phyloP scores from a whole-genome alignment of 2,888 invertebrate genomes.

The Lepidocyrtinus sp. region DNA sequence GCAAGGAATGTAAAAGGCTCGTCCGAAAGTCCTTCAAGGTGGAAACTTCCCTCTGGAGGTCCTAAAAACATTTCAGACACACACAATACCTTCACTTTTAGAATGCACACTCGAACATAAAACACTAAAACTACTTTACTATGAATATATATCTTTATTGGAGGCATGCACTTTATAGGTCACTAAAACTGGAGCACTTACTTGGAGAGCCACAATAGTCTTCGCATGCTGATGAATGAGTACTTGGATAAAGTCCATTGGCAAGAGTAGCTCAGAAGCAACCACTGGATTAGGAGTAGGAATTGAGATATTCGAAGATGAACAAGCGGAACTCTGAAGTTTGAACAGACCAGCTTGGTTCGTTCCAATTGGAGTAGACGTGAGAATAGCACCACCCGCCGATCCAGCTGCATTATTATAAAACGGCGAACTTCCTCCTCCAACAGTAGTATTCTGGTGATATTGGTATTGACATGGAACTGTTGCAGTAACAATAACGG shows the following conservation, averaged over 20 bases:
- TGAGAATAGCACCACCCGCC: constrained; percentile 56
- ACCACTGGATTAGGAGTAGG: constrained; percentile 28
- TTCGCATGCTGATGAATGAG: constrained; percentile 70
- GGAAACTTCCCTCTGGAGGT: constrained; percentile 61
- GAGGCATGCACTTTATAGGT: not conserved
- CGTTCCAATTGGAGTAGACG: constrained; percentile 47
- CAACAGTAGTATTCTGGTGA: constrained; percentile 10
- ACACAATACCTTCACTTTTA: too few species aligned
- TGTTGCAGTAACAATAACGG: constrained; percentile 42
- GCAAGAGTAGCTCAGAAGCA: constrained; percentile 52
- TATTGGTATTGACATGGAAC: constrained; percentile 39
- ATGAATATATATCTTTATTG: too few species aligned
- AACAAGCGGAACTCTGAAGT: constrained; percentile 49
- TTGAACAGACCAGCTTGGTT: constrained; percentile 46
- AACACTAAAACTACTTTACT: not conserved
- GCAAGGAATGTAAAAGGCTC: constrained; percentile 63
- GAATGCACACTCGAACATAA: too few species aligned
- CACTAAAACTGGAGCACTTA: constrained; percentile 24
- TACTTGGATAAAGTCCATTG: constrained; percentile 69
- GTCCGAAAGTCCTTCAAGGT: constrained; percentile 64
- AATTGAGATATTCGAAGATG: constrained; percentile 31
- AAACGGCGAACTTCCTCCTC: constrained; percentile 33
- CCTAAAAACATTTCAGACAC: too few species aligned
- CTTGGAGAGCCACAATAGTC: constrained; percentile 69
- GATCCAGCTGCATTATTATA: constrained; percentile 25